phyloP scores from a whole-genome alignment of 2,113 vertebrate species.

The Odontesthes bonariensis region DNA sequence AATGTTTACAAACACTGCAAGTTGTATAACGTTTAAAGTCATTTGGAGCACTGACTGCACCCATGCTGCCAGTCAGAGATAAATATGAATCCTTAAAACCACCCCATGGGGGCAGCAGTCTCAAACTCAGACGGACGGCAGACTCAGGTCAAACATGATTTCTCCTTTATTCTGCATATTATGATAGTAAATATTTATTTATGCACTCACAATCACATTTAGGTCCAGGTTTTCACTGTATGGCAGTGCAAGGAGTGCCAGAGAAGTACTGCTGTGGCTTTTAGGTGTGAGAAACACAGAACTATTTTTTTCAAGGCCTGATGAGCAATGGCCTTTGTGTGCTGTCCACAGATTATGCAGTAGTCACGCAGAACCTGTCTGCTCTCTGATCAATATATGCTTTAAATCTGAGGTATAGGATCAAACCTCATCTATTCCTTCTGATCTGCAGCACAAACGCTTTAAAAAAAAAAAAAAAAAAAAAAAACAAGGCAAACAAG shows the following conservation, averaged over 20 bases:
- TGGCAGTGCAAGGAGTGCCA: background rate
- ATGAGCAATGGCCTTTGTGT: conserved; percentile 24
- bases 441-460: conserved; percentile 8
- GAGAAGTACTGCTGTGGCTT: conserved; percentile 10
- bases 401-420: conserved; percentile 13
- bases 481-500: background rate
- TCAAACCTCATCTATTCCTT: background rate
- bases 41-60: no score
- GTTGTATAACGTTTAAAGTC: no score
- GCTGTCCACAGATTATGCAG: background rate
- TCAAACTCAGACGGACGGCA: conserved; percentile 42
- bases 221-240: background rate
- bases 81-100: background rate
- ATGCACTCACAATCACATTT: background rate
- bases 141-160: conserved; percentile 1
- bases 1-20: no score
- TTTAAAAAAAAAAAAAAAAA: conserved; percentile 1
- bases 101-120: conserved; percentile 69
- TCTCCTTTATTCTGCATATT: background rate
- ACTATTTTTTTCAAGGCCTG: conserved; percentile 48
- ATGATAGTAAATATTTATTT: background rate
- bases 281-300: conserved; percentile 19
- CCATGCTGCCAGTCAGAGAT: background rate
- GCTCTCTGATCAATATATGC: conserved; percentile 3
- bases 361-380: background rate